Percentiles rank a stretch among this genome's conserved stretches.
These are phyloP conservation scores for Zonotrichia albicollis DNA, from an alignment of 2,797 vertebrate species.

Conservation along the genomic window DNA sequence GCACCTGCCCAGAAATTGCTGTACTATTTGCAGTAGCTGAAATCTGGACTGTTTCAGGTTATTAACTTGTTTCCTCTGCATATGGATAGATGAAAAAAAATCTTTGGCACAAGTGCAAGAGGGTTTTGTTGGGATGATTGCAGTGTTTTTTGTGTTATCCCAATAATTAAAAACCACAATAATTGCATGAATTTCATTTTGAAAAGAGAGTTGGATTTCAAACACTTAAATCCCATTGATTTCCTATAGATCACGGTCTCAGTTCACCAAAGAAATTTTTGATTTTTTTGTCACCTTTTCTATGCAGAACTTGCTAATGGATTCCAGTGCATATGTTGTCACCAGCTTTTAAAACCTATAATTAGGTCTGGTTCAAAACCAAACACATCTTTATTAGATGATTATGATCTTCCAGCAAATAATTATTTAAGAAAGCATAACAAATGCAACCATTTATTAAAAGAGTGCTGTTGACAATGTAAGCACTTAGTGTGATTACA, in stretches of 20 bases:
- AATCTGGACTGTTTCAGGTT: background rate
- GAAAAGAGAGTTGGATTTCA: background rate
- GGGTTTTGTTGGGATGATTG: background rate
- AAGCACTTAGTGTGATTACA: background rate
- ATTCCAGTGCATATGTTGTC: background rate
- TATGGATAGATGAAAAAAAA: background rate
- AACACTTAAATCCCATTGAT: background rate
- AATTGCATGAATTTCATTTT: background rate
- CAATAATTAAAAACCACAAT: background rate
- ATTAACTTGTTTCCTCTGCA: background rate
- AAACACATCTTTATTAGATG: slow-evolving; percentile 21
- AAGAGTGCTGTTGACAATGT: background rate
- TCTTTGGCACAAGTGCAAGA: background rate
- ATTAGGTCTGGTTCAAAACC: slow-evolving; percentile 7
- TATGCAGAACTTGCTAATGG: background rate
- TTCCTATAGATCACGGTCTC: background rate
- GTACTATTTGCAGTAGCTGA: background rate
- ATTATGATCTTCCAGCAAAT: background rate
- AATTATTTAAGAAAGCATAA: background rate
- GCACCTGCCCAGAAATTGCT: background rate
- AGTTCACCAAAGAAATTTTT: background rate
- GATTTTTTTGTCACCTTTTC: background rate
- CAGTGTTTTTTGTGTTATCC: background rate
- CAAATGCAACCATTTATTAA: background rate
- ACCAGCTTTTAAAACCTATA: background rate